Base-by-base conservation (phyloP, 2,888 invertebrate species). In the Troglohyphantes excavatus region DNA sequence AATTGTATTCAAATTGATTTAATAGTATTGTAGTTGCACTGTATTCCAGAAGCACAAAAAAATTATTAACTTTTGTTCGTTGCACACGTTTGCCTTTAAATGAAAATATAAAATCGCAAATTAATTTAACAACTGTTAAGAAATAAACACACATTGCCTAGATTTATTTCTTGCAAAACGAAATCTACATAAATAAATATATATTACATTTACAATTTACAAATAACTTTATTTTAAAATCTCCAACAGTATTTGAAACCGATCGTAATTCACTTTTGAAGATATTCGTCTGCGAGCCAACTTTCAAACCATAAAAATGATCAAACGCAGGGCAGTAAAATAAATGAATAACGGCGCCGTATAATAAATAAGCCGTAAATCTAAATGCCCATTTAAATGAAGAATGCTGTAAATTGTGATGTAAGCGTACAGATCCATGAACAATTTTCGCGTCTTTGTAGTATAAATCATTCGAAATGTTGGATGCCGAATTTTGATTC, bases 381-480 rank as follows among this genome's bases (percentile, higher is more conserved):
- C 13, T 53, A 53, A 53, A 53, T 53, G 13, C 53, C 53, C 53
- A 53, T 53, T 53, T 53, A 53, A 53, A 53, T 53, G 53, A 53
- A 53, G 53, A 53, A 53, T 11, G 53, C 53, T 17, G 13, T n/a
- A 53, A 53, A 53, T 53, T 53, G 53, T 53, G 13, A 17, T 53
- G 13, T 53, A 53, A 53, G 0, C 53, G 17, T n/a, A 6, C 53
- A 53, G 13, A 7, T 17, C 53, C n/a, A 53, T 13, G 53, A n/a
- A n/a, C 53, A 53, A 53, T 53, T 53, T 53, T n/a, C n/a, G 17
- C 53, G n/a, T 53, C 53, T n/a, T 13, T 53, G 53, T 0, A 1
- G n/a, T 53, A 53, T 53, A 53, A 53, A 53, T 53, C 53, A 53
- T 53, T 53, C 17, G 5, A n/a, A 53, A 53, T 53, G 53, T 53